Percentiles rank a stretch among this genome's conserved stretches.
Conservation (phyloP, 2,113 vertebrate genomes). For the Erythrocercus mccallii region DNA sequence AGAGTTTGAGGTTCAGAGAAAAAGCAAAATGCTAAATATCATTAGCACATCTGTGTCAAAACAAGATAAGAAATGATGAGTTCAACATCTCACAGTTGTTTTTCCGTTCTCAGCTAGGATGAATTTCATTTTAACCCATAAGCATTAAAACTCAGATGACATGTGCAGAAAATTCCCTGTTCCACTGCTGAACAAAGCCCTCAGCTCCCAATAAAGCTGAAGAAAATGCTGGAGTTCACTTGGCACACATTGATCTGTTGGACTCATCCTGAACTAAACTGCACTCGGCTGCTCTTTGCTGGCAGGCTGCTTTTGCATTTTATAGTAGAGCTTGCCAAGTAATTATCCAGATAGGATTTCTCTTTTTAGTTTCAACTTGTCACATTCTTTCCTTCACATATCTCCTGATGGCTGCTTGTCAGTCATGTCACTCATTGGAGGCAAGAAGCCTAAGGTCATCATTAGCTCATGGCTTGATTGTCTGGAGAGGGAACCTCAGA, state of each 20-base stretch:
- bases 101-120: not conserved
- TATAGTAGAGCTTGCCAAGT: not conserved
- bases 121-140: not conserved
- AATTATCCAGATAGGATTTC: constrained; percentile 44
- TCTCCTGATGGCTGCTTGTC: constrained; percentile 31
- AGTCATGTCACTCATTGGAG: not conserved
- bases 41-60: not conserved
- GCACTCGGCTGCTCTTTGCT: not conserved
- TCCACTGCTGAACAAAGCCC: not conserved
- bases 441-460: constrained; percentile 48
- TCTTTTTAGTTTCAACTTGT: constrained; percentile 43
- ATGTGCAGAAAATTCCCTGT: not conserved
- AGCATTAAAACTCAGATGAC: not conserved
- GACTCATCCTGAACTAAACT: not conserved
- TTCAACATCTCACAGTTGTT: not conserved
- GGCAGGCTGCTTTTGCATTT: not conserved
- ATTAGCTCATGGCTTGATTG: constrained; percentile 44
- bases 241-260: not conserved
- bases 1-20: not conserved
- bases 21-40: not conserved
- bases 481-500: constrained; percentile 49
- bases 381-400: not conserved
- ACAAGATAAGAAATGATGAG: not conserved
- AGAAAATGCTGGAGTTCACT: not conserved
- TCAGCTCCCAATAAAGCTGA: not conserved